A percentile compares a stretch with the other conserved stretches of the same genome.
Conservation (phyloP, 2,797 vertebrate species). For the Sebastes paucispinis region DNA sequence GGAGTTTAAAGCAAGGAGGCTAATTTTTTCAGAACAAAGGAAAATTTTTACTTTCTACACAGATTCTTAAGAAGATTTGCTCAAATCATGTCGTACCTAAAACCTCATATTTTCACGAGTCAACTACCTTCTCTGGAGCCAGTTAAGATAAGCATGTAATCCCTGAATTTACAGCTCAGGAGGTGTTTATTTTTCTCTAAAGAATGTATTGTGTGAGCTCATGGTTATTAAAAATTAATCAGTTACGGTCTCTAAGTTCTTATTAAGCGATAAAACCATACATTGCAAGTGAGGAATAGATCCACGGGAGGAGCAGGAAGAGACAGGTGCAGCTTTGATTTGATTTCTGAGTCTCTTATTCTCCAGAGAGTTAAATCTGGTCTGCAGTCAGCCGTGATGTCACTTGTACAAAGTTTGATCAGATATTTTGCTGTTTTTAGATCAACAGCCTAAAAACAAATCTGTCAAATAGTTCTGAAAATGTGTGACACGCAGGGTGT, state of each 20-base stretch:
- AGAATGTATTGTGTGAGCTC: not conserved
- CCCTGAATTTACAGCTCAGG: not conserved
- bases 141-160: not conserved
- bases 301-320: constrained; percentile 7
- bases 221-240: not conserved
- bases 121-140: not conserved
- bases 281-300: constrained; percentile 1
- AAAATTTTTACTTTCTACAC: not conserved
- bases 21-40: not conserved
- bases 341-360: constrained; percentile 17
- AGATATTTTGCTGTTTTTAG: constrained; percentile 77
- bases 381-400: constrained; percentile 21
- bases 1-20: not conserved
- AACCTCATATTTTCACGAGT: not conserved
- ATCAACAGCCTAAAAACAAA: constrained; percentile 73
- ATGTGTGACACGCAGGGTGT: constrained; percentile 52
- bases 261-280: constrained; percentile 25
- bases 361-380: constrained; percentile 44
- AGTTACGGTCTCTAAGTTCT: not conserved
- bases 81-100: not conserved
- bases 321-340: constrained; percentile 25
- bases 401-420: constrained; percentile 59
- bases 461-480: constrained; percentile 62
- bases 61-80: not conserved
- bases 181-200: not conserved